Conservation (phyloP, 2,888 invertebrate species). For the Morpho helenor region DNA sequence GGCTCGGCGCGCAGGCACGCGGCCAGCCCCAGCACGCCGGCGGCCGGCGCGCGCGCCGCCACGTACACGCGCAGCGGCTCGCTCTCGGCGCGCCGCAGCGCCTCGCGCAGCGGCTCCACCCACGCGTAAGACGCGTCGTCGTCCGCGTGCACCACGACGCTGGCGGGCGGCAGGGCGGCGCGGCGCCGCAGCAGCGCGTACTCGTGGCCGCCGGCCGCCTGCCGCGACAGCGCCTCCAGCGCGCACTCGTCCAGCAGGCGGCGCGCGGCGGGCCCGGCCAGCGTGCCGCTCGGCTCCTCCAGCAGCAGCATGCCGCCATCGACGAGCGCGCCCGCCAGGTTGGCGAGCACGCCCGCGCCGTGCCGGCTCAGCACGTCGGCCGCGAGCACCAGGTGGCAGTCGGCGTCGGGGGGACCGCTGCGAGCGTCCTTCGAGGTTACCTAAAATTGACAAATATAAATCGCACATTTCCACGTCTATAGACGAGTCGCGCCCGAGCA, state of each 20-base stretch:
- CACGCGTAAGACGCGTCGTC: slow-evolving; percentile 82
- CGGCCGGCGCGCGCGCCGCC: slow-evolving; percentile 82
- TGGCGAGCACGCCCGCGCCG: slow-evolving; percentile 70
- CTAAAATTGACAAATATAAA: slow-evolving; percentile 22
- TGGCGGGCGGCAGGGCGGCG: slow-evolving; percentile 52
- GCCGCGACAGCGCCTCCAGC: slow-evolving; percentile 46
- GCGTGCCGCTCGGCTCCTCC: slow-evolving; percentile 80
- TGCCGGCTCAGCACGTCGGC: slow-evolving; percentile 82
- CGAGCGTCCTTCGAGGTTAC: slow-evolving; percentile 78
- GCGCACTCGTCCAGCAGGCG: slow-evolving; percentile 44
- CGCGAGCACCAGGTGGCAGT: slow-evolving; percentile 83
- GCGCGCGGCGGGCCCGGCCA: slow-evolving; percentile 51
- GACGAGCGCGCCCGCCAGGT: slow-evolving; percentile 81
- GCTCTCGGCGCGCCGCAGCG: slow-evolving; percentile 82
- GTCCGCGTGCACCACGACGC: slow-evolving; percentile 84
- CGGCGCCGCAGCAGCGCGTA: slow-evolving; percentile 84
- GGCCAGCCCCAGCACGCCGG: slow-evolving; percentile 92
- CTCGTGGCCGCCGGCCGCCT: slow-evolving; percentile 79
- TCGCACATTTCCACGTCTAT: no score
- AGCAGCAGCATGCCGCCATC: slow-evolving; percentile 85
- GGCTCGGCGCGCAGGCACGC: slow-evolving; percentile 94
- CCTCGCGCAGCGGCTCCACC: slow-evolving; percentile 89
- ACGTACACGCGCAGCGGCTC: slow-evolving; percentile 82
- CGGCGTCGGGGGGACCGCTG: slow-evolving; percentile 80
- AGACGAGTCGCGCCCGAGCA: no score